Evolutionary conservation across 2,113 vertebrate species (phyloP).

Genomic region (Rhodinocichla rosea): DNA sequence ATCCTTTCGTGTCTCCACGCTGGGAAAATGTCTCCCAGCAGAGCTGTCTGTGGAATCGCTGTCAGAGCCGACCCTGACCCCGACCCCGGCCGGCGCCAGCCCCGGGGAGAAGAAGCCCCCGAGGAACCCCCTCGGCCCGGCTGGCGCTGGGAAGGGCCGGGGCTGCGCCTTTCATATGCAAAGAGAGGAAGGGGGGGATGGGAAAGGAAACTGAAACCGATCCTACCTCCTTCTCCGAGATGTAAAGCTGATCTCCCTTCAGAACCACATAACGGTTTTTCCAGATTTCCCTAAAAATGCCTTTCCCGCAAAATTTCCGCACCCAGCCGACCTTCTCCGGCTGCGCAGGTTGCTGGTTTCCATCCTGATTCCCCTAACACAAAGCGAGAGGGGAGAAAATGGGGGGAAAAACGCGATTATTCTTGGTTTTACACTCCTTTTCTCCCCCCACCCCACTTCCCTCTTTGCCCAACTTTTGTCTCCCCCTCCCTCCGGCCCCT

Average conservation of each 20-base stretch:
- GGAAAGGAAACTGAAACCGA: neutral
- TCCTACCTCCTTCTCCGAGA: conserved; percentile 93
- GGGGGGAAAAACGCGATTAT: neutral
- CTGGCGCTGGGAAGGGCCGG: neutral
- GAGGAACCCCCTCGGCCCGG: neutral
- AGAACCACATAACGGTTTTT: conserved; percentile 91
- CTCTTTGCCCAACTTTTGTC: conserved; percentile 7
- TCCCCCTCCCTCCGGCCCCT: neutral
- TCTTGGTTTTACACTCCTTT: neutral
- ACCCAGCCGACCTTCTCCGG: conserved; percentile 96
- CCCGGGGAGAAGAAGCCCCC: neutral
- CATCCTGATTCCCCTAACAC: conserved; percentile 82
- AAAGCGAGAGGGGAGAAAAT: neutral
- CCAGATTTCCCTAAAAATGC: conserved; percentile 97
- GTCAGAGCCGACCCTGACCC: neutral
- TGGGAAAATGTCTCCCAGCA: neutral
- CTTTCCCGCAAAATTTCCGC: conserved; percentile 91
- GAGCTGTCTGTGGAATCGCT: neutral
- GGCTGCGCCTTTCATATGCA: neutral
- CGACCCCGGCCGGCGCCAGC: neutral
- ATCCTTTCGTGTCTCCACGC: neutral
- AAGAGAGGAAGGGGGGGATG: neutral
- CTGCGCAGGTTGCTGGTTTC: conserved; percentile 70
- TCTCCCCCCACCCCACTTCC: neutral
- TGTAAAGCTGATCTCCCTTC: conserved; percentile 88